Percentiles rank a stretch among this genome's conserved stretches.
Conservation (phyloP, 53 echinoderm and acorn worm species). For the Paelopatides confundens region DNA sequence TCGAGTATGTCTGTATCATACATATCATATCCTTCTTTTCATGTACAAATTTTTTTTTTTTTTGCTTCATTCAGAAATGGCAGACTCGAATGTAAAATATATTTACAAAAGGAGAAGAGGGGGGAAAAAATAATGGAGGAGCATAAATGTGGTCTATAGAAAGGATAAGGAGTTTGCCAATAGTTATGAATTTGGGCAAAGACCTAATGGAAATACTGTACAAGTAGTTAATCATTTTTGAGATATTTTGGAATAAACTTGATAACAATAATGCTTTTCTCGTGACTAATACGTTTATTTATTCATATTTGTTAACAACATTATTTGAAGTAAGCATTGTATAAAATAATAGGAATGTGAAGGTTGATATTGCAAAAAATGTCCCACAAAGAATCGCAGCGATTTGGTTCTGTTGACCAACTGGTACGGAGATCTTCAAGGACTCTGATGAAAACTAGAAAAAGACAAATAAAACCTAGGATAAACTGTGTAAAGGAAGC, state of each 20-base stretch:
- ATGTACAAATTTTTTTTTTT: neutral
- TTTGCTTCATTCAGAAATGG: neutral
- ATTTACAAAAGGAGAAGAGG: neutral
- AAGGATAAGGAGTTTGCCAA: too few relatives aligned
- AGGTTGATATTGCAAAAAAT: neutral
- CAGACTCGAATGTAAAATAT: neutral
- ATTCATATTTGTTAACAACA: neutral
- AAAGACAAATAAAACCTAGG: too few relatives aligned
- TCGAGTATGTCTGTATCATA: neutral
- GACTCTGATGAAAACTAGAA: neutral
- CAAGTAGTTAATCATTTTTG: constrained; percentile 40
- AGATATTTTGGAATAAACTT: constrained; percentile 55
- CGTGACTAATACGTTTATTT: neutral
- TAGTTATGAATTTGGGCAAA: neutral
- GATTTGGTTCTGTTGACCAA: constrained; percentile 26
- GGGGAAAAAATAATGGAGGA: neutral
- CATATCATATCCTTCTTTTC: neutral
- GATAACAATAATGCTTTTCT: neutral
- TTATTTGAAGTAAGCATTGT: neutral
- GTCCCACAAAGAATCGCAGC: constrained; percentile 14
- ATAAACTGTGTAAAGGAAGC: too few relatives aligned
- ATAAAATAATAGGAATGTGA: neutral
- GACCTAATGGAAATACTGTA: constrained; percentile 39
- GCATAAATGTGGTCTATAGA: neutral
- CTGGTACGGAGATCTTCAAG: neutral